These are phyloP conservation scores for Tetheella fluctuosa DNA, from an alignment of 2,888 invertebrate species.

Conservation along the genomic window DNA sequence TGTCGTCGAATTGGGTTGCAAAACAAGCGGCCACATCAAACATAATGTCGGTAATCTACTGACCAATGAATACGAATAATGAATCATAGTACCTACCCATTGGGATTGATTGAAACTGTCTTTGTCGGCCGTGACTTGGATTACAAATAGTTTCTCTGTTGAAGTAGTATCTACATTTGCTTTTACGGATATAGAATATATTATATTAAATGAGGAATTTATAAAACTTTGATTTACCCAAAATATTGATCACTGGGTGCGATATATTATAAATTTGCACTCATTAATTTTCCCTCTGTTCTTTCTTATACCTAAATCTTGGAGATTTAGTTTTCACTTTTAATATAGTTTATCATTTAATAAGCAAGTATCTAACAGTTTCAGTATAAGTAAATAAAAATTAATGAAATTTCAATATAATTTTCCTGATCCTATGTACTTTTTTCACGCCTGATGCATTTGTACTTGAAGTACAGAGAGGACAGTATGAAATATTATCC, in stretches of 20 bases:
- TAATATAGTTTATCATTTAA: too few relatives aligned
- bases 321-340: too few relatives aligned
- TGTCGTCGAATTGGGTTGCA: slow-evolving; percentile 65
- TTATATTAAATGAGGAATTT: too few relatives aligned
- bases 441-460: not conserved
- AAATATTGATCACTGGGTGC: too few relatives aligned
- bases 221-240: too few relatives aligned
- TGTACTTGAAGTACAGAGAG: slow-evolving; percentile 8
- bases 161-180: not conserved
- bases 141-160: not conserved
- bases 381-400: not conserved
- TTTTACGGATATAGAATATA: too few relatives aligned
- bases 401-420: not conserved
- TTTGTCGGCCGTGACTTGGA: slow-evolving; percentile 28
- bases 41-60: slow-evolving; percentile 45
- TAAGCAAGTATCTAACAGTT: too few relatives aligned
- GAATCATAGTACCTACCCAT: slow-evolving; percentile 63
- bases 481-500: slow-evolving; percentile 37
- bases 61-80: slow-evolving; percentile 56
- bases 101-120: slow-evolving; percentile 63
- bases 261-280: too few relatives aligned
- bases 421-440: not conserved
- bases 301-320: too few relatives aligned
- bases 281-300: too few relatives aligned
- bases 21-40: slow-evolving; percentile 67